Base-by-base conservation (phyloP, 2,888 invertebrate species). In the Philonicus albiceps region DNA sequence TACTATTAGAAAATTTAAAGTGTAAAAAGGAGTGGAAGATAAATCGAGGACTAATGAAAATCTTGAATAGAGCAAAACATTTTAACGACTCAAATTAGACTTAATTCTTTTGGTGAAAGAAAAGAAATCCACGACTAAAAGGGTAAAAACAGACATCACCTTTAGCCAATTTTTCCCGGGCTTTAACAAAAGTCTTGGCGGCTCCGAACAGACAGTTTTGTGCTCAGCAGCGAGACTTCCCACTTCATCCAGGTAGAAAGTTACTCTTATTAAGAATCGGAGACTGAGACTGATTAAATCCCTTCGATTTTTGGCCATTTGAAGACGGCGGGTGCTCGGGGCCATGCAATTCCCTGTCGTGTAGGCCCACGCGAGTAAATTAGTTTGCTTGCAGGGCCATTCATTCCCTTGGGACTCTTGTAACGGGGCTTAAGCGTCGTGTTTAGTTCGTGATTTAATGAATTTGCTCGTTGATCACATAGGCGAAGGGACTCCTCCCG, bases 381-480 rank as follows among this genome's bases (percentile, higher is more conserved):
- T 83, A 83, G 81, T 83, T 64, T 37, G 22, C 34, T 34, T 37
- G 40, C 81, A 55, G 34, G 64, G 81, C 81, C 37, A 64, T 34
- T 64, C 55, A 83, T 83, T 64, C 81, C 55, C 37, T 83, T 27
- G 22, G 64, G 19, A 64, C 22, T 3, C 81, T 83, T 83, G 81
- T 83, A 83, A 64, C 64, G n/a, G 22, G n/a, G 34, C 30, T 83
- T 83, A 83, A 83, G 19, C 37, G 81, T 34, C 81, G 81, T 83
- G 81, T 83, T 83, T 64, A 78, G 64, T 34, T 64, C 81, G 64
- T 83, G 81, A 83, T 83, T 83, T 83, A 83, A 83, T 83, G 81
- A 83, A 64, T 55, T 64, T 43, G 49, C 30, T 22, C 64, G 40
- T 83, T n/a, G 49, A 53, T 49, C 53, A 34, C 80, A 30, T n/a